These are phyloP conservation scores for Pammene aurita DNA, from an alignment of 2,888 invertebrate genomes.

Conservation along the genomic window DNA sequence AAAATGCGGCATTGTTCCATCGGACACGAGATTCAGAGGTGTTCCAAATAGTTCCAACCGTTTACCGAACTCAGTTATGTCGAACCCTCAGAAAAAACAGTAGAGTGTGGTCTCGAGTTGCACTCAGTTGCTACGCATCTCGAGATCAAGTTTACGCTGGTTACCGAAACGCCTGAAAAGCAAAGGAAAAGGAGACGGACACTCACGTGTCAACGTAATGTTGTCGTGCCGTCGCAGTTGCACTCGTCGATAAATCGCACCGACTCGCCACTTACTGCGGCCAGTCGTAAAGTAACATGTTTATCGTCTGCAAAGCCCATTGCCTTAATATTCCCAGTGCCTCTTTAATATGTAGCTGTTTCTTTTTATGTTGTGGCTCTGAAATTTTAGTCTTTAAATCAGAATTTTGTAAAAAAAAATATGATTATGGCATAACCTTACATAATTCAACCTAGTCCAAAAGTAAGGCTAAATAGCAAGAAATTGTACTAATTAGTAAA, in stretches of 20 bases:
- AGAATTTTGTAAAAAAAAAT: too few relatives aligned
- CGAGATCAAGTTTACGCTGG: background rate
- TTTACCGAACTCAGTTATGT: background rate
- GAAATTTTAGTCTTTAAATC: background rate
- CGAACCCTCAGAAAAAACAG: background rate
- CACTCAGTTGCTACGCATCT: background rate
- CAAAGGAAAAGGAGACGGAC: conserved; percentile 48
- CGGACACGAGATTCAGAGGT: background rate
- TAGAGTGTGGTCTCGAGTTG: background rate
- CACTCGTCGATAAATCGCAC: conserved; percentile 57
- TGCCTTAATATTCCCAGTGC: conserved; percentile 26
- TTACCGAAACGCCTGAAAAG: background rate
- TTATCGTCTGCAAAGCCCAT: conserved; percentile 42
- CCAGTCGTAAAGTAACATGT: conserved; percentile 54
- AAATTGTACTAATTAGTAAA: too few relatives aligned
- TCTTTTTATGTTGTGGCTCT: background rate
- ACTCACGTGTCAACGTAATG: conserved; percentile 64
- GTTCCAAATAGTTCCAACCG: background rate
- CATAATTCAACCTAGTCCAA: too few relatives aligned
- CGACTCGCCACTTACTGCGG: conserved; percentile 44
- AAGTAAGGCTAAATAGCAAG: too few relatives aligned
- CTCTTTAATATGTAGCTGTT: background rate
- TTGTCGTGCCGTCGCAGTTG: conserved; percentile 64
- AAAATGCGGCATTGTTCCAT: background rate
- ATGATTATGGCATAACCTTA: too few relatives aligned